phyloP scores from a whole-genome alignment of 2,888 invertebrate genomes.

The Eupithecia abbreviata region DNA sequence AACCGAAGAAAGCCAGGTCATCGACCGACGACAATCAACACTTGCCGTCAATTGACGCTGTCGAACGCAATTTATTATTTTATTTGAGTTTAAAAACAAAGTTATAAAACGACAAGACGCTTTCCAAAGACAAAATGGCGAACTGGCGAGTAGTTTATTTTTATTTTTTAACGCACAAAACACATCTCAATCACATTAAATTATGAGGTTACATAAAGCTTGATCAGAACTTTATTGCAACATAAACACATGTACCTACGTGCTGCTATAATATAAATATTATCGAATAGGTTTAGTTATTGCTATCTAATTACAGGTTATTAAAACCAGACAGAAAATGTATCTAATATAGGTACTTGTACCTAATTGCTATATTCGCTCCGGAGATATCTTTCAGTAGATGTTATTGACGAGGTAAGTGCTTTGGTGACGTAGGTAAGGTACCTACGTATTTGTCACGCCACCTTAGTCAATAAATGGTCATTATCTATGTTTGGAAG shows the following conservation, averaged over 20 bases:
- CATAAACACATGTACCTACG: too few species aligned
- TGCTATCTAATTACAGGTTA: too few species aligned
- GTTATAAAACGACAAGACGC: background rate
- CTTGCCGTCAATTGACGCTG: slow-evolving; percentile 59
- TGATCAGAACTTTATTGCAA: too few species aligned
- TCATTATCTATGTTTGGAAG: background rate
- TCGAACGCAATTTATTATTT: slow-evolving; percentile 30
- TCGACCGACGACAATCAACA: slow-evolving; percentile 53
- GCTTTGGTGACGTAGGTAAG: background rate
- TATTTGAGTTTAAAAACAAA: slow-evolving; percentile 9
- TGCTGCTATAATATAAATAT: too few species aligned
- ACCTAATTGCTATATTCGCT: background rate
- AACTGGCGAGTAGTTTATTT: too few species aligned
- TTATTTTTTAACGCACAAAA: too few species aligned
- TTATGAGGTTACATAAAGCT: too few species aligned
- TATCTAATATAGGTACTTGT: too few species aligned
- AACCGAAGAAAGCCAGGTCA: slow-evolving; percentile 61
- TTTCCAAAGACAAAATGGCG: background rate
- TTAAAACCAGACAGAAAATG: too few species aligned
- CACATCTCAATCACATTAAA: too few species aligned
- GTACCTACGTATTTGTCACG: background rate
- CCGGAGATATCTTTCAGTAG: background rate
- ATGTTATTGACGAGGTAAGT: background rate
- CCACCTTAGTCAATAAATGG: background rate
- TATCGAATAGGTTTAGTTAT: too few species aligned